A percentile compares a stretch with the other conserved stretches of the same genome.
Evolutionary conservation across 92 coral and sea anemone genomes (phyloP).

Genomic region (Muricea muricata): DNA sequence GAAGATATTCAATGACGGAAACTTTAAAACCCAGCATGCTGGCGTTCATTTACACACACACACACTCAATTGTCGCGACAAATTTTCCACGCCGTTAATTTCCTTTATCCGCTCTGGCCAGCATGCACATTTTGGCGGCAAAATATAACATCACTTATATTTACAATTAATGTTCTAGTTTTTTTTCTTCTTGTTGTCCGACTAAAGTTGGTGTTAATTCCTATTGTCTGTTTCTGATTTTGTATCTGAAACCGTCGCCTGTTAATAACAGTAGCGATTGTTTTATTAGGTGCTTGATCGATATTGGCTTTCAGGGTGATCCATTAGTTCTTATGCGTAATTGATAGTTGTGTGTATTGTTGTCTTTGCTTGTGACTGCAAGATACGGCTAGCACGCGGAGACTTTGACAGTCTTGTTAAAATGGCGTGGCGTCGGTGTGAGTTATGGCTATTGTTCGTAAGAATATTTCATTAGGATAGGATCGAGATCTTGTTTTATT

Average conservation of each 20-base stretch:
- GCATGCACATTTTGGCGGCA: neutral
- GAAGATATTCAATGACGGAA: neutral
- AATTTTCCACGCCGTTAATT: constrained; percentile 11
- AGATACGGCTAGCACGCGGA: neutral
- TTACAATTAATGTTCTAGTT: neutral
- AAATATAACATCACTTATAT: neutral
- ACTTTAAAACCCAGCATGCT: neutral
- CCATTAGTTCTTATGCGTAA: neutral
- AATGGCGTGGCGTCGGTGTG: neutral
- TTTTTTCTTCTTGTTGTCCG: neutral
- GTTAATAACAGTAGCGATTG: neutral
- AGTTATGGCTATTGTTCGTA: neutral
- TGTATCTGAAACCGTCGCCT: neutral
- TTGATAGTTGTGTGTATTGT: neutral
- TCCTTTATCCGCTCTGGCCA: neutral
- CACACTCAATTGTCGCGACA: constrained; percentile 11
- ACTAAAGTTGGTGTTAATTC: neutral
- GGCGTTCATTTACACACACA: neutral
- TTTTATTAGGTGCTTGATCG: neutral
- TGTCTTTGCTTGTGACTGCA: neutral
- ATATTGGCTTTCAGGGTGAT: neutral
- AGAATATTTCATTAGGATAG: neutral
- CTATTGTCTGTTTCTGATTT: neutral
- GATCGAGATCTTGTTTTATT: neutral
- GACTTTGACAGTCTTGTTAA: neutral